phyloP scores from a whole-genome alignment of 2,113 vertebrate genomes.

The Gymnarchus niloticus region DNA sequence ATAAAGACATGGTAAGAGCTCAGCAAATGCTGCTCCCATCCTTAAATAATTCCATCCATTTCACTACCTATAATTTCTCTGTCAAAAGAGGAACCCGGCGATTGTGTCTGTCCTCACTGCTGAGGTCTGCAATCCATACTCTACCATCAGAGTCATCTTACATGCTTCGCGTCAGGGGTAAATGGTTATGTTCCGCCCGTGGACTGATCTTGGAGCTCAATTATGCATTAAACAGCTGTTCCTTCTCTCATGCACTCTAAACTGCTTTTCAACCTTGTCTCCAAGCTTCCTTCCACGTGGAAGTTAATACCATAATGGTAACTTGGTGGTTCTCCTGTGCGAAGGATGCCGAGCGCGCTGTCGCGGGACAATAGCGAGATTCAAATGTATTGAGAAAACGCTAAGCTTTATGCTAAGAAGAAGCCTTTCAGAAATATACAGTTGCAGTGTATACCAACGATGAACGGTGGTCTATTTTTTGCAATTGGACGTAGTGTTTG shows the following conservation, averaged over 20 bases:
- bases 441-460: background rate
- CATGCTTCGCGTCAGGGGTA: background rate
- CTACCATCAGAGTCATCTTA: background rate
- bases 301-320: background rate
- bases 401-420: background rate
- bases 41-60: background rate
- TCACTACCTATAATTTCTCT: constrained; percentile 8
- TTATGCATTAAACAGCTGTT: constrained; percentile 2
- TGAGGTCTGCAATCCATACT: constrained; percentile 2
- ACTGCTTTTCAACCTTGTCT: background rate
- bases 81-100: background rate
- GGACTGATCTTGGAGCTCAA: background rate
- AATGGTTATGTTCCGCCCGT: background rate
- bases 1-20: constrained; percentile 88
- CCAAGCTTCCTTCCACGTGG: background rate
- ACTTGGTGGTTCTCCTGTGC: background rate
- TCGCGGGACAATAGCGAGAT: background rate
- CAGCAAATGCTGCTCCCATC: background rate
- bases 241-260: background rate
- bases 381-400: background rate
- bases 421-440: background rate
- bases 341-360: background rate
- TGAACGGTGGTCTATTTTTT: too few species aligned
- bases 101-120: background rate
- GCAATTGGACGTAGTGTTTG: too few species aligned